Evolutionary conservation across 1,140 invertebrate species (phyloP).

Genomic region (Matsumurasca onukii): DNA sequence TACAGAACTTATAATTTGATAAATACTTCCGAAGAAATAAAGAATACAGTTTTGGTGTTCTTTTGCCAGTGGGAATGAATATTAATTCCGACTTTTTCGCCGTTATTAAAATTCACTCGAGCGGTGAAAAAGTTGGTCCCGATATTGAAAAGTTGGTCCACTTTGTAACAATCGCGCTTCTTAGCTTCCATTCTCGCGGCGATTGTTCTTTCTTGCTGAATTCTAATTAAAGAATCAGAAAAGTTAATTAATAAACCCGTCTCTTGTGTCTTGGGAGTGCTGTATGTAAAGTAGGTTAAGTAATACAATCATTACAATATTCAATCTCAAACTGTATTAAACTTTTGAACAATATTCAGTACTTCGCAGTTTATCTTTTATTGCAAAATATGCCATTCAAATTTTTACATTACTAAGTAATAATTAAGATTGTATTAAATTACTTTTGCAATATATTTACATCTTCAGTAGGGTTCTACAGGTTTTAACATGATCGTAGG

Average conservation of each 20-base stretch:
- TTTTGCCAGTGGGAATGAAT: conserved; percentile 2
- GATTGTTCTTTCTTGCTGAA: neutral
- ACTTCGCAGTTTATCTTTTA: too few relatives aligned
- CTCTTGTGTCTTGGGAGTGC: too few relatives aligned
- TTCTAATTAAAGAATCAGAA: conserved; percentile 8
- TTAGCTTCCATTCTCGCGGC: neutral
- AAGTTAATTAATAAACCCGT: neutral
- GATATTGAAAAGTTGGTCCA: conserved; percentile 24
- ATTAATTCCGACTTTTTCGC: conserved; percentile 7
- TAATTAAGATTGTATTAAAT: too few relatives aligned
- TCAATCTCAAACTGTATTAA: too few relatives aligned
- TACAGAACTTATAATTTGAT: conserved; percentile 17
- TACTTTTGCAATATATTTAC: too few relatives aligned
- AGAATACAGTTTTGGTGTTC: conserved; percentile 16
- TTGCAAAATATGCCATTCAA: too few relatives aligned
- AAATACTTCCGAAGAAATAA: conserved; percentile 24
- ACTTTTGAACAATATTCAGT: too few relatives aligned
- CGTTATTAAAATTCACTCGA: conserved; percentile 22
- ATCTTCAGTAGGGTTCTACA: too few relatives aligned
- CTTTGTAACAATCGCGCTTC: conserved; percentile 18
- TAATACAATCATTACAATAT: too few relatives aligned
- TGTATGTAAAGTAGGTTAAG: too few relatives aligned
- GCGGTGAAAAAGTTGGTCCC: conserved; percentile 17
- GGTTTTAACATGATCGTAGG: too few relatives aligned
- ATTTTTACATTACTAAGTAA: too few relatives aligned